These are phyloP conservation scores for Nothura maculosa DNA, from an alignment of 2,797 vertebrate species.

Conservation along the genomic window DNA sequence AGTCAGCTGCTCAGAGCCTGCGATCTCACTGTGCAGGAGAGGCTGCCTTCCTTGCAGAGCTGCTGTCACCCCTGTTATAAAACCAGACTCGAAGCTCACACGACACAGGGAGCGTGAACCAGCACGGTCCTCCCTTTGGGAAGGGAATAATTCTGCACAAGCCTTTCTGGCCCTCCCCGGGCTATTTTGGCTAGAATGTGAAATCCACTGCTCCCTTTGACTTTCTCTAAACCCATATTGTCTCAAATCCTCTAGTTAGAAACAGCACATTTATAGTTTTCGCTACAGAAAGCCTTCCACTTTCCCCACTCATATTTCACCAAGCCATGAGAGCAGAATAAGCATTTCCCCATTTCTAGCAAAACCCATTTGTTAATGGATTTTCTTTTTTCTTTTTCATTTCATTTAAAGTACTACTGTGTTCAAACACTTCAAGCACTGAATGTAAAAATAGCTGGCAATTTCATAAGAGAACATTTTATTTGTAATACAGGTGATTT, in stretches of 20 bases:
- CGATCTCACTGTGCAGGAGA: neutral
- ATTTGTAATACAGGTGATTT: conserved; percentile 68
- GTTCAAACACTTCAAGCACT: conserved; percentile 48
- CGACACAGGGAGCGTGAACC: neutral
- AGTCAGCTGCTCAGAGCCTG: neutral
- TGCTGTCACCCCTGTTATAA: neutral
- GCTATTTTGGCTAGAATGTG: neutral
- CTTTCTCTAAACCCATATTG: neutral
- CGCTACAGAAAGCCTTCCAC: neutral
- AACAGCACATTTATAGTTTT: neutral
- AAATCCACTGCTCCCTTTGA: neutral
- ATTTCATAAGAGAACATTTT: conserved; percentile 64
- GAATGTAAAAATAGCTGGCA: conserved; percentile 66
- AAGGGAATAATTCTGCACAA: neutral
- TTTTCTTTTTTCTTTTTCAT: conserved; percentile 65
- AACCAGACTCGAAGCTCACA: neutral
- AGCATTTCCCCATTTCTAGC: conserved; percentile 7
- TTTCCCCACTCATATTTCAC: conserved; percentile 25
- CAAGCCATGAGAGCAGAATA: conserved; percentile 21
- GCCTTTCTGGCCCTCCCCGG: neutral
- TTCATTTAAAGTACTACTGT: conserved; percentile 54
- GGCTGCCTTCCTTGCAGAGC: neutral
- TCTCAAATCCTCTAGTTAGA: neutral
- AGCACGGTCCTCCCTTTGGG: neutral
- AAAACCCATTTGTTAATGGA: conserved; percentile 59